These are phyloP conservation scores for Gadopsis bispinosus DNA, from an alignment of 2,797 vertebrate species.

Conservation along the genomic window DNA sequence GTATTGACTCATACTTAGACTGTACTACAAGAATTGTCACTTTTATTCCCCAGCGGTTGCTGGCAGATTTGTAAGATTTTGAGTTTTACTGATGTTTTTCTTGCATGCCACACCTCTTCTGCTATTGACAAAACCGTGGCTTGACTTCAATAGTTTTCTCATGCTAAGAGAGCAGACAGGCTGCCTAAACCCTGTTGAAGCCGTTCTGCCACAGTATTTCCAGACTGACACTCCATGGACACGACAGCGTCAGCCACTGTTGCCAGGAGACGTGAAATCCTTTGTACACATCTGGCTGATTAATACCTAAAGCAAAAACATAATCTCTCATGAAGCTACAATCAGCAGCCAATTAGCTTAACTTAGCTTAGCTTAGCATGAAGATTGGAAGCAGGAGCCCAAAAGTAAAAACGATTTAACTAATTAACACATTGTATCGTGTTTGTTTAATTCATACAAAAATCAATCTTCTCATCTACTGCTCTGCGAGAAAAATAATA, in stretches of 20 bases:
- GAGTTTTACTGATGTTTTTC: conserved; percentile 14
- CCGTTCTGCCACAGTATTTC: not conserved
- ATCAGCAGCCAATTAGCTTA: no score
- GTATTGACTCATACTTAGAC: not conserved
- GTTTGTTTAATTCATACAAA: not conserved
- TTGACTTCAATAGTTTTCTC: conserved; percentile 4
- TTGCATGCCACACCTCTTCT: not conserved
- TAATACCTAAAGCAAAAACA: not conserved
- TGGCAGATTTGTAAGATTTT: not conserved
- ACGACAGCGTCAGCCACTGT: not conserved
- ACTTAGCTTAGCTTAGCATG: no score
- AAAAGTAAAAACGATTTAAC: not conserved
- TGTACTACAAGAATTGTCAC: not conserved
- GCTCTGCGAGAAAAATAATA: not conserved
- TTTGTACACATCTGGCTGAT: conserved; percentile 1
- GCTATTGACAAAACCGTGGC: conserved; percentile 1
- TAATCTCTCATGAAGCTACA: not conserved
- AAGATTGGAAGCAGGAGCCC: not conserved
- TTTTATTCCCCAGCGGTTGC: not conserved
- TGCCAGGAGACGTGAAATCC: conserved; percentile 10
- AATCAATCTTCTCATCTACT: not conserved
- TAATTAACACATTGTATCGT: not conserved
- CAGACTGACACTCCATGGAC: not conserved
- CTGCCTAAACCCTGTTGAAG: conserved; percentile 4
- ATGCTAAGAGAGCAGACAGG: conserved; percentile 1